Conservation (phyloP, 2,797 vertebrate genomes). For the Furcifer pardalis region DNA sequence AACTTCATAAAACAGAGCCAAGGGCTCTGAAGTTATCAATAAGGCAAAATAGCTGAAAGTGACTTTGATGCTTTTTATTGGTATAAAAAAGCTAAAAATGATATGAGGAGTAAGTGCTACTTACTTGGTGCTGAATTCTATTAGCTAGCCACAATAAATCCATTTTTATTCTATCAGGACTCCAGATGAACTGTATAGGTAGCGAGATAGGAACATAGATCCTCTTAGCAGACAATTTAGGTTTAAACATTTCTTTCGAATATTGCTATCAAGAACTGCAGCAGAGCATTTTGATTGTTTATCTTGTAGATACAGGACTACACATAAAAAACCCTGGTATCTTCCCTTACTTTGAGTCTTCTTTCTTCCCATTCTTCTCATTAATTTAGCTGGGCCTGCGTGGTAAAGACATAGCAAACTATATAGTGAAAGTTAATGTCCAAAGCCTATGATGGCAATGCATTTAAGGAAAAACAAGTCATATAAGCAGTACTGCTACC, state of each 20-base stretch:
- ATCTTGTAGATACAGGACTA: background rate
- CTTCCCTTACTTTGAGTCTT: too few species aligned
- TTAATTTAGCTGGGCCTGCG: too few species aligned
- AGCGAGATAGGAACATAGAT: background rate
- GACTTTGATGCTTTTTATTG: slow-evolving; percentile 63
- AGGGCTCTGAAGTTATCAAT: slow-evolving; percentile 62
- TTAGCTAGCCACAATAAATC: background rate
- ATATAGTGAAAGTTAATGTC: too few species aligned
- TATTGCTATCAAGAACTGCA: background rate
- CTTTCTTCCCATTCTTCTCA: too few species aligned
- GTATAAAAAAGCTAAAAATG: slow-evolving; percentile 36
- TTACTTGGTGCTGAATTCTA: slow-evolving; percentile 9
- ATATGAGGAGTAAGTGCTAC: slow-evolving; percentile 28
- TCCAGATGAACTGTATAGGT: background rate
- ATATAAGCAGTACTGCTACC: too few species aligned
- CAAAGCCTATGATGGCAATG: too few species aligned
- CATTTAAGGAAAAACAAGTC: too few species aligned
- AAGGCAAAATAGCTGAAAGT: slow-evolving; percentile 58
- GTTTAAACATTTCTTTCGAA: background rate
- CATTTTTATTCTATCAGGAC: background rate
- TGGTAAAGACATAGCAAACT: too few species aligned
- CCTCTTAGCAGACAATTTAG: background rate
- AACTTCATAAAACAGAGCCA: slow-evolving; percentile 58
- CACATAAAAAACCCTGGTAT: too few species aligned
- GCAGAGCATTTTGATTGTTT: background rate